phyloP scores from a whole-genome alignment of 23 tunicate genomes.

The Styela clava region DNA sequence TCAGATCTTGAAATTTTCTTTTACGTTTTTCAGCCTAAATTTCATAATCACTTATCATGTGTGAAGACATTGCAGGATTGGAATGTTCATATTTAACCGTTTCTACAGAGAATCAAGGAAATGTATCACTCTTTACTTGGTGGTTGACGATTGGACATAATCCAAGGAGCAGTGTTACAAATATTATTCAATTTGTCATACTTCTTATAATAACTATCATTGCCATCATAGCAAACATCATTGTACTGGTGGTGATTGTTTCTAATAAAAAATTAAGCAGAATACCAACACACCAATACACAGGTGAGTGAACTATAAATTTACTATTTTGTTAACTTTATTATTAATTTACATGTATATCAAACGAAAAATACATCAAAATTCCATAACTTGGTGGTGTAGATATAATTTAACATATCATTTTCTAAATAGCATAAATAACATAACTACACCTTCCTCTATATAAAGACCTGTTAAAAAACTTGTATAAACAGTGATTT shows the following conservation, averaged over 20 bases:
- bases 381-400: too few relatives aligned
- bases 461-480: too few relatives aligned
- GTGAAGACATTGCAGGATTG: background rate
- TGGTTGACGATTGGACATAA: conserved; percentile 22
- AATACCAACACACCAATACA: conserved; percentile 39
- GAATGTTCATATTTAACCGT: conserved; percentile 41
- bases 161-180: background rate
- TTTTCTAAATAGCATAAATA: too few relatives aligned
- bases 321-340: too few relatives aligned
- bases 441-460: too few relatives aligned
- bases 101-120: conserved; percentile 1
- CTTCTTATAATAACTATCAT: conserved; percentile 9
- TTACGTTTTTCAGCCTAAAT: too few relatives aligned
- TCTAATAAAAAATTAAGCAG: conserved; percentile 21
- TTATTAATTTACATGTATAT: too few relatives aligned
- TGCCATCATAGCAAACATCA: conserved; percentile 28
- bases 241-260: conserved; percentile 19
- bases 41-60: background rate
- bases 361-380: too few relatives aligned
- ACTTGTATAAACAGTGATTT: too few relatives aligned
- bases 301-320: conserved; percentile 27
- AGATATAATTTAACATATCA: too few relatives aligned
- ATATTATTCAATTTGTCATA: conserved; percentile 12
- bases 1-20: too few relatives aligned
- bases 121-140: conserved; percentile 40